phyloP scores from a whole-genome alignment of 2,888 invertebrate species.

The Folsomia manolachei region DNA sequence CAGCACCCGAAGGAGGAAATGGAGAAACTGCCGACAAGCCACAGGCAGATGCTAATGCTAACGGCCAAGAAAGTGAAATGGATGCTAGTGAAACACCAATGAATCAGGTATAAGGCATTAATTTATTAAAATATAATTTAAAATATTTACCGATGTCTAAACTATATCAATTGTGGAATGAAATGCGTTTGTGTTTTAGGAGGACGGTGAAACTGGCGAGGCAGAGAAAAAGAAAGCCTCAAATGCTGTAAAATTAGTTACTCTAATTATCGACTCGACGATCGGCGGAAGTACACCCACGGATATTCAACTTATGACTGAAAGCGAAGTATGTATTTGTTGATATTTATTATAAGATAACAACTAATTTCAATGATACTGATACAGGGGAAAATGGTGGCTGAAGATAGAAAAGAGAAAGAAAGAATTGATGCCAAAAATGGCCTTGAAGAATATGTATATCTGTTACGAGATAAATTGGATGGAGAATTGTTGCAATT shows the following conservation, averaged over 20 bases:
- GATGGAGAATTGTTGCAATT: conserved; percentile 74
- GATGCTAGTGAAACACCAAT: conserved; percentile 50
- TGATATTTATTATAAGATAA: neutral
- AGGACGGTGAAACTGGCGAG: conserved; percentile 50
- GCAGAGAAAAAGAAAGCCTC: conserved; percentile 61
- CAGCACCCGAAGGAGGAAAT: conserved; percentile 53
- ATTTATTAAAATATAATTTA: neutral
- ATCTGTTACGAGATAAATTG: conserved; percentile 88
- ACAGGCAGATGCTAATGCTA: conserved; percentile 56
- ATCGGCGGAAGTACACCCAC: conserved; percentile 73
- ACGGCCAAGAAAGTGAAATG: conserved; percentile 53
- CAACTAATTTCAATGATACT: conserved; percentile 7
- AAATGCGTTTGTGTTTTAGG: too few relatives aligned
- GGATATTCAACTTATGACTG: conserved; percentile 71
- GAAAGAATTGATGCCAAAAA: conserved; percentile 94
- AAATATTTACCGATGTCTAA: too few relatives aligned
- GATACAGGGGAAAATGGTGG: conserved; percentile 70
- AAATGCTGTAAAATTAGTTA: too few relatives aligned
- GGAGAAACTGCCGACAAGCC: conserved; percentile 50
- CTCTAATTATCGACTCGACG: conserved; percentile 78
- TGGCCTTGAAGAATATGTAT: conserved; percentile 96
- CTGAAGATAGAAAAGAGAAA: conserved; percentile 86
- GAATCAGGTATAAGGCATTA: neutral
- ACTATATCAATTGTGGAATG: too few relatives aligned
- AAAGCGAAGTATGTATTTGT: conserved; percentile 67